Evolutionary conservation across 2,113 vertebrate species (phyloP), one percentile per base, ranked within the genome.

Genomic region (Oxygymnocypris stewartii): DNA sequence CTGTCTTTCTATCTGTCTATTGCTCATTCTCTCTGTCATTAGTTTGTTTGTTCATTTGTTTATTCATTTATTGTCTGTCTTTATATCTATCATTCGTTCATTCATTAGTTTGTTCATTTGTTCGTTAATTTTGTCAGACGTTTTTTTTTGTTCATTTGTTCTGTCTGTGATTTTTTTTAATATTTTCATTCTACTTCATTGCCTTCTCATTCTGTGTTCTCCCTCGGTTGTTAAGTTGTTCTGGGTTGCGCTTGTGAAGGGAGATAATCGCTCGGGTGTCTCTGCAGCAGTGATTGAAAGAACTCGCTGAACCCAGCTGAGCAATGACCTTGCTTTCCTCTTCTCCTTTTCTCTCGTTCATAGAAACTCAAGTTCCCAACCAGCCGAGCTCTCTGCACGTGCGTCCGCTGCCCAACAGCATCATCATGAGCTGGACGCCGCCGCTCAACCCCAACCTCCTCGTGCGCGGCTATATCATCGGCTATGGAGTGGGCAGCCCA

Each of bases 381-480:
- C 98, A 98, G 92, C 98, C 98, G 10, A 98, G 97, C 89, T 99
- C 98, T 11, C 94, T 99, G 23, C 98, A 99, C 0, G 97, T 99
- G 84, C 92, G 97, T 23, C 97, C 98, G 0, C 94, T 98, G 76
- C 96, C 96, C 16, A 97, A 95, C 84, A 99, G 97, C 89, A 99
- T 99, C 86, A 97, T 98, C 89, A 98, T 99, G 97, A 99, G 97
- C 51, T 99, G 98, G 98, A 99, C 98, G 0, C 97, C 98, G 0
- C 98, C 97, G 0, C 91, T 98, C 75, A 98, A 97, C 91, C 97
- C 97, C 0, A 97, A 94, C 93, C 96, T 98, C 9, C 93, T 98
- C 0, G 97, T 99, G 0, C 93, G 98, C 0, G 98, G 98, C 0
- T 99, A 99, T 93, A 98, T 99, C 88, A 99, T 99, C 0, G 97